phyloP scores from a whole-genome alignment of 2,113 vertebrate genomes.

The Chloropsis cyanopogon region DNA sequence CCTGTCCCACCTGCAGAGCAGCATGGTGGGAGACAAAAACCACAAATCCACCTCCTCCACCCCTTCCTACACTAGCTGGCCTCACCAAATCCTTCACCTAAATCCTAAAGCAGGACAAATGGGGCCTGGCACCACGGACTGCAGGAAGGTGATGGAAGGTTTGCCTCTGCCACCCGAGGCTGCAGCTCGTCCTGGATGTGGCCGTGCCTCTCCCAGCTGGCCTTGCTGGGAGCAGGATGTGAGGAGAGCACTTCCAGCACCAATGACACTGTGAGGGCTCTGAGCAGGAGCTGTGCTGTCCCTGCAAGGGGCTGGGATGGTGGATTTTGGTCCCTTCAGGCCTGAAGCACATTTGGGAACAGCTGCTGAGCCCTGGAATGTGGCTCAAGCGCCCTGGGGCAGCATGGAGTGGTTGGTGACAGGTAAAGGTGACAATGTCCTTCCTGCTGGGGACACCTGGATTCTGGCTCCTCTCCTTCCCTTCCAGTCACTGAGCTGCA shows the following conservation, averaged over 20 bases:
- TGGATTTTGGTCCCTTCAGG: neutral
- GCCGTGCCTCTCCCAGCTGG: neutral
- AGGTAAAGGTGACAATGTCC: neutral
- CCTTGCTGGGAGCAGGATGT: neutral
- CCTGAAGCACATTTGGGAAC: neutral
- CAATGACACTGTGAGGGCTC: neutral
- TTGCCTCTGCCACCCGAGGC: neutral
- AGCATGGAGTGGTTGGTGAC: neutral
- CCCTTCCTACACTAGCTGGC: neutral
- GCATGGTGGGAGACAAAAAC: neutral
- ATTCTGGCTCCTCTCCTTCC: neutral
- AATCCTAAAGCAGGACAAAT: neutral
- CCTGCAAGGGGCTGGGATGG: neutral
- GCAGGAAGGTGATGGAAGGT: neutral
- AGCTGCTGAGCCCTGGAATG: neutral
- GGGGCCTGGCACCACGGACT: rapidly evolving
- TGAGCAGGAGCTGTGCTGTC: neutral
- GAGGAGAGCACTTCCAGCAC: neutral
- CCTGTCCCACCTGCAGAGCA: neutral
- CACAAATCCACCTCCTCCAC: neutral
- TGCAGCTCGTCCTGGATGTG: neutral
- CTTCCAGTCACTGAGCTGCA: neutral
- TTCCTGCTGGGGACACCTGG: neutral
- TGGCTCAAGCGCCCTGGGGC: neutral
- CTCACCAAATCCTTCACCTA: neutral